phyloP scores from a whole-genome alignment of 1,140 invertebrate genomes.

The Zaprionus kolodkinae region DNA sequence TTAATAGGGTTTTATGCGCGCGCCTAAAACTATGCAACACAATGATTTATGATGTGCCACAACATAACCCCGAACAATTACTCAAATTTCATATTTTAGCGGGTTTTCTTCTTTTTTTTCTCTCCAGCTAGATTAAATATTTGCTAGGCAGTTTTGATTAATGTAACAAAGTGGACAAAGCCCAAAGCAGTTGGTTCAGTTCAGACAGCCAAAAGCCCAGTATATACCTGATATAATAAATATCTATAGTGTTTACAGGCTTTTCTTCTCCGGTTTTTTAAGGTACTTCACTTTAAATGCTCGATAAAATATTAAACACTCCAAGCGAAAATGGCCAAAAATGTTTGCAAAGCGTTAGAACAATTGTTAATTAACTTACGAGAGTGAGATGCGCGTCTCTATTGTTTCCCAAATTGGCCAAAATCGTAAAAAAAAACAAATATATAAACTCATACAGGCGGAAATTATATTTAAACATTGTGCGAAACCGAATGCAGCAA shows the following conservation, averaged over 20 bases:
- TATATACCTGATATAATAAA: neutral
- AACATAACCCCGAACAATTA: slow-evolving; percentile 75
- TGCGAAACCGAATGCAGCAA: slow-evolving; percentile 45
- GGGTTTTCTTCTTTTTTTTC: slow-evolving; percentile 17
- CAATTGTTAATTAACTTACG: slow-evolving; percentile 70
- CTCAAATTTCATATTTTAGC: slow-evolving; percentile 77
- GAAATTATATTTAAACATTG: slow-evolving; percentile 64
- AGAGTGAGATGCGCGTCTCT: slow-evolving; percentile 33
- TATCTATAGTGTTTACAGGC: neutral
- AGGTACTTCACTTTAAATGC: neutral
- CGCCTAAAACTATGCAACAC: slow-evolving; percentile 76
- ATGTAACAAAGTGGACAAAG: slow-evolving; percentile 48
- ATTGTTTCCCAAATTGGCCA: slow-evolving; percentile 41
- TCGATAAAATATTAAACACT: neutral
- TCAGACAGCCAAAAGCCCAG: neutral
- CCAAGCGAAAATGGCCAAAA: neutral
- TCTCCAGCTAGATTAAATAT: slow-evolving; percentile 78
- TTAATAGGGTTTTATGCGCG: slow-evolving; percentile 68
- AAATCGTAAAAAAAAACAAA: neutral
- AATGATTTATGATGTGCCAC: slow-evolving; percentile 72
- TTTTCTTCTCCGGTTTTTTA: neutral
- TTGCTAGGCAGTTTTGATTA: slow-evolving; percentile 70
- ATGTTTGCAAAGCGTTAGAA: slow-evolving; percentile 21
- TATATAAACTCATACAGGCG: slow-evolving; percentile 55
- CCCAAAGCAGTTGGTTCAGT: slow-evolving; percentile 1